Percentiles rank a stretch among this genome's conserved stretches.
Evolutionary conservation across 2,113 vertebrate species (phyloP).

Genomic region (Apteryx mantelli): DNA sequence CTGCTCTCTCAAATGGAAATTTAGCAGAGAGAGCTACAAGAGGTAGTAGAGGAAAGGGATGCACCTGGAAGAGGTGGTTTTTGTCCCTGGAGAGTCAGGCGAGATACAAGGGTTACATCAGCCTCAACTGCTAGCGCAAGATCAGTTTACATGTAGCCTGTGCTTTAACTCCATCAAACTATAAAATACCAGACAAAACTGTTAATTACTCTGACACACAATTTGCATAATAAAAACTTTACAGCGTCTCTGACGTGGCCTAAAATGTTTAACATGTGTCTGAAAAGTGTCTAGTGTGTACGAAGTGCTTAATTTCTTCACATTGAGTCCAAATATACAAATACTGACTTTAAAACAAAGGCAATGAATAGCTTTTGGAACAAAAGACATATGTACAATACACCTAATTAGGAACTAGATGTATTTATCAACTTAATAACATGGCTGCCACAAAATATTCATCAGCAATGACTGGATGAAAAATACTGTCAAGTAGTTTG

Average conservation of each 20-base stretch:
- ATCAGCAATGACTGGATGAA: not conserved
- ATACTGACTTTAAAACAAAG: not conserved
- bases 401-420: not conserved
- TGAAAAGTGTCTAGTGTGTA: not conserved
- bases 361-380: not conserved
- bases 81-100: not conserved
- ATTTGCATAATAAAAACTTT: not conserved
- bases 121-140: not conserved
- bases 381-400: not conserved
- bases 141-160: not conserved
- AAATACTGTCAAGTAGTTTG: not conserved
- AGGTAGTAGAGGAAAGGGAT: not conserved
- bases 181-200: not conserved
- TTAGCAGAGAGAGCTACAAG: not conserved
- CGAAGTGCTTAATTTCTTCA: not conserved
- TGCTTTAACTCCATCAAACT: not conserved
- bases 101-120: not conserved
- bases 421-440: not conserved
- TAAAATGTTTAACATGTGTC: not conserved
- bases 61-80: not conserved
- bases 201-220: not conserved
- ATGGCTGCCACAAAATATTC: not conserved
- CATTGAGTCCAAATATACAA: not conserved
- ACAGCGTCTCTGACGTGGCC: not conserved
- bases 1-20: not conserved